These are phyloP conservation scores for Lithobius niger DNA, from an alignment of 1,140 invertebrate species.

Conservation along the genomic window DNA sequence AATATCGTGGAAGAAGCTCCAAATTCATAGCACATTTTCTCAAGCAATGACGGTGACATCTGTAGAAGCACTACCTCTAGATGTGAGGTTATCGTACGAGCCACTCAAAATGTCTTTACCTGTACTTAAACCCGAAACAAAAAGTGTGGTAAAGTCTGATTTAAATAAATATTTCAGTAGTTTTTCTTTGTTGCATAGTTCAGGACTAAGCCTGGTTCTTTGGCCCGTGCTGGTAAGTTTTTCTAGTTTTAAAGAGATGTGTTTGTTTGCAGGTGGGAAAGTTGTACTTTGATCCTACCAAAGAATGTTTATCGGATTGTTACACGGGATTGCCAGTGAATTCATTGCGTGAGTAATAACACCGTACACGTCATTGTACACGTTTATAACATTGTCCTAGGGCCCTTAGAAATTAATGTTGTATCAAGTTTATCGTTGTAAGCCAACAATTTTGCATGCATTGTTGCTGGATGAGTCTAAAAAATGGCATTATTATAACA, in stretches of 20 bases:
- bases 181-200: too few relatives aligned
- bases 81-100: slow-evolving; percentile 30
- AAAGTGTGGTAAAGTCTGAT: slow-evolving; percentile 23
- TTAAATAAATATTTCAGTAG: not conserved
- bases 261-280: slow-evolving; percentile 36
- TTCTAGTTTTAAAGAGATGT: too few relatives aligned
- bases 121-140: slow-evolving; percentile 27
- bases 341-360: slow-evolving; percentile 38
- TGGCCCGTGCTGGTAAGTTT: too few relatives aligned
- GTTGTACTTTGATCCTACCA: slow-evolving; percentile 51
- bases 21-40: slow-evolving; percentile 56
- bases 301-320: slow-evolving; percentile 53
- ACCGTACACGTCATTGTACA: too few relatives aligned
- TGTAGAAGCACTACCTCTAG: slow-evolving; percentile 37
- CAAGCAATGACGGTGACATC: slow-evolving; percentile 49
- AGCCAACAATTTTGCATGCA: too few relatives aligned
- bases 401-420: too few relatives aligned
- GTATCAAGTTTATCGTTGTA: too few relatives aligned
- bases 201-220: too few relatives aligned
- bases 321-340: slow-evolving; percentile 51
- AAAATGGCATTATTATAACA: too few relatives aligned
- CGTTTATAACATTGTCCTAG: too few relatives aligned
- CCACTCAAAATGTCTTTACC: slow-evolving; percentile 12
- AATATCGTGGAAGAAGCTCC: slow-evolving; percentile 53
- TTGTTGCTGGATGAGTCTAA: slow-evolving; percentile 14